A percentile compares a stretch with the other conserved stretches of the same genome.
Evolutionary conservation across 2,113 vertebrate genomes (phyloP).

Genomic region (Dicaeum eximium): DNA sequence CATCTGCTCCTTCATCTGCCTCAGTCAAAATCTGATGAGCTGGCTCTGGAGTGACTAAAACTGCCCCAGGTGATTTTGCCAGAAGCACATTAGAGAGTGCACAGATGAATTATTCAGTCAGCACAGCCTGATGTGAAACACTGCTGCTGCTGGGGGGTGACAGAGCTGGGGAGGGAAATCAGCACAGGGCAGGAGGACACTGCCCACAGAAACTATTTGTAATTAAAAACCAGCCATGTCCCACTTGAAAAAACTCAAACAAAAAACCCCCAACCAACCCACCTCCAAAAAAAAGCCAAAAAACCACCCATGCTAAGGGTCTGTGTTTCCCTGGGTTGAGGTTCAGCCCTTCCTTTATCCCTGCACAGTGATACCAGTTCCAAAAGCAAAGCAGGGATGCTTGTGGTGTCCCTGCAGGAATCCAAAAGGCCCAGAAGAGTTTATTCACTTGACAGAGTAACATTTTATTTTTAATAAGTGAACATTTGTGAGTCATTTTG

Average conservation of each 20-base stretch:
- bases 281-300: background rate
- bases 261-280: background rate
- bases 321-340: background rate
- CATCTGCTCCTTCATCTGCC: slow-evolving; percentile 12
- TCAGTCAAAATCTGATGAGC: background rate
- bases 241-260: background rate
- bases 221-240: background rate
- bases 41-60: background rate
- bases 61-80: background rate
- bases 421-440: background rate
- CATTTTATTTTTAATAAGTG: background rate
- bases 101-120: background rate
- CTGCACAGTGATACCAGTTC: background rate
- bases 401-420: background rate
- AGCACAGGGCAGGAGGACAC: background rate
- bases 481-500: background rate
- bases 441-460: background rate
- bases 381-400: background rate
- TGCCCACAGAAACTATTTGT: background rate
- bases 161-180: background rate
- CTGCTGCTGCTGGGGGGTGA: background rate
- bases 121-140: background rate
- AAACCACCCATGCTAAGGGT: background rate
- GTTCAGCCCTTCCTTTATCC: background rate
- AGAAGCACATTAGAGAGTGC: background rate